These are phyloP conservation scores for Scophthalmus maximus DNA, from an alignment of 2,113 vertebrate genomes.

Conservation along the genomic window DNA sequence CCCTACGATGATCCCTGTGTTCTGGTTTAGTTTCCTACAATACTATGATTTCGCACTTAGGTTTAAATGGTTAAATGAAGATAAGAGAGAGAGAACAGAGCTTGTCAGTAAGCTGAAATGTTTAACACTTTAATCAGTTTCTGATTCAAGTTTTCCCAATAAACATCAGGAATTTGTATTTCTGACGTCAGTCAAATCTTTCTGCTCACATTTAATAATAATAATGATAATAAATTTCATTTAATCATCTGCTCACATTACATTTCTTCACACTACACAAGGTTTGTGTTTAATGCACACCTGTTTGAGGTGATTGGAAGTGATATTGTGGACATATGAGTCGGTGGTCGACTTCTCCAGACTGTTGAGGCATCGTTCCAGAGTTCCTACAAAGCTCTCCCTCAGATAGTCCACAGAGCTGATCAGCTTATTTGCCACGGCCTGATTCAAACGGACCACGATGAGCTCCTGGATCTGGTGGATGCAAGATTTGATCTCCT, in stretches of 20 bases:
- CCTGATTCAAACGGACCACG: conserved; percentile 92
- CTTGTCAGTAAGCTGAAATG: no score
- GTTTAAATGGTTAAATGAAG: no score
- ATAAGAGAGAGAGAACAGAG: no score
- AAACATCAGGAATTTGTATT: no score
- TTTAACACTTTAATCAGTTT: no score
- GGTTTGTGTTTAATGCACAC: conserved; percentile 67
- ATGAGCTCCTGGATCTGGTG: conserved; percentile 97
- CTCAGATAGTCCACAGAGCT: conserved; percentile 96
- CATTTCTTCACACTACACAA: neutral
- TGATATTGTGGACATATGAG: conserved; percentile 84
- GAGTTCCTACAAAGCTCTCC: conserved; percentile 97
- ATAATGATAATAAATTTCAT: no score
- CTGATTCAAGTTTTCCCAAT: no score
- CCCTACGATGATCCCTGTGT: no score
- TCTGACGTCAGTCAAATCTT: no score
- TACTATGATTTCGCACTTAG: no score
- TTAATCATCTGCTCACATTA: neutral
- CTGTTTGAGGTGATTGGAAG: conserved; percentile 98
- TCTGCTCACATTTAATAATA: neutral
- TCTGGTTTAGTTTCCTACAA: no score
- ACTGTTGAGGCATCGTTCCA: conserved; percentile 95
- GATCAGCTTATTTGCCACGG: conserved; percentile 95
- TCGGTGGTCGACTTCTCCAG: conserved; percentile 91
- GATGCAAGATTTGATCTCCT: conserved; percentile 95